phyloP scores from a whole-genome alignment of 2,113 vertebrate species.

The Nycticryphes semicollaris region DNA sequence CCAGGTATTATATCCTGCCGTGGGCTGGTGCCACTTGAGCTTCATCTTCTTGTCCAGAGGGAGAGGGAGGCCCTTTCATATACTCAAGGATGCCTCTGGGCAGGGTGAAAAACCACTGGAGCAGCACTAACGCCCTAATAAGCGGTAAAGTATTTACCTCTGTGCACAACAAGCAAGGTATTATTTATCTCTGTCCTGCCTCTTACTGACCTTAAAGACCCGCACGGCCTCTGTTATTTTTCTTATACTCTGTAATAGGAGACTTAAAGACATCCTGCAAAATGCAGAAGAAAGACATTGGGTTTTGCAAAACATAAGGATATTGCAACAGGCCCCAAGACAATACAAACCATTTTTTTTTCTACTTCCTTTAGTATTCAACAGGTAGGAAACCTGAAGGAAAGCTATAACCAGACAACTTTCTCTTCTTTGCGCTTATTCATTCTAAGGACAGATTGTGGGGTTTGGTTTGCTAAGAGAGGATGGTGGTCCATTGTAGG shows the following conservation, averaged over 20 bases:
- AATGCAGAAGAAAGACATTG: background rate
- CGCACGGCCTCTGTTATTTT: background rate
- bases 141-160: background rate
- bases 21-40: background rate
- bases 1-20: background rate
- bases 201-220: background rate
- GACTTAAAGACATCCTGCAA: background rate
- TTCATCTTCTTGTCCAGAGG: background rate
- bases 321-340: background rate
- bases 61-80: background rate
- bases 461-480: background rate
- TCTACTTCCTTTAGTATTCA: background rate
- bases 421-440: background rate
- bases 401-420: background rate
- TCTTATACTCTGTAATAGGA: background rate
- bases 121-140: background rate
- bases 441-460: background rate
- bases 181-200: background rate
- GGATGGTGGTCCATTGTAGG: background rate
- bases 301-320: background rate
- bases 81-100: background rate
- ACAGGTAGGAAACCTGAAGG: background rate
- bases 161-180: rapidly evolving
- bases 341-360: background rate
- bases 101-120: background rate